Base-by-base conservation (phyloP, 2,113 vertebrate genomes). In the Cyprinodon variegatus region DNA sequence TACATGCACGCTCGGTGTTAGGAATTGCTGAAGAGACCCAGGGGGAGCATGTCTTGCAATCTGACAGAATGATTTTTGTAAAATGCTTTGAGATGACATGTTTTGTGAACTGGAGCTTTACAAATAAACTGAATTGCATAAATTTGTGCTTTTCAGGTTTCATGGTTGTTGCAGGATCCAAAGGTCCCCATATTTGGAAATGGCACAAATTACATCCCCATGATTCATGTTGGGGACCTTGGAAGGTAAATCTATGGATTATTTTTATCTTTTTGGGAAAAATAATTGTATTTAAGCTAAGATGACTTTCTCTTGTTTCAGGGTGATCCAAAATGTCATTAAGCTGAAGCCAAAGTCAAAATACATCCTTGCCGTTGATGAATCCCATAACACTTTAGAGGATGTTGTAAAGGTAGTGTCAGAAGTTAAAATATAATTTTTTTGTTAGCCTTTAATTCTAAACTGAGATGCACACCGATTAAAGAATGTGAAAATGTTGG, bases 211-310 rank as follows among this genome's bases (percentile, higher is more conserved):
- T 15, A 92, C 48, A 86, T 99, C 82, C 98, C 98, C 46, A 91
- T 94, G n/a, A 96, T 99, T 88, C 97, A 99, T 38, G 67, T 99
- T 65, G 67, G 83, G 50, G 97, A 99, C 85, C 95, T 99, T 68
- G 96, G 95, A 69, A 86, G 89, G 98, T 99, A 77, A 84, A 39
- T 65, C 48, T 62, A 4, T 68, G 37, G 4, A 12, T 40, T 9
- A 4, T 17, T 17, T 3, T 53, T 53, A 17, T 20, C 8, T n/a
- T 8, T n/a, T 57, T 57, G 20, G 7, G 17, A 9, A 1, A 40
- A 4, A 70, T 65, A 20, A 50, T 65, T 43, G 3, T 4, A 64
- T 37, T 9, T 72, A 2, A 57, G 3, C 11, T 76, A 38, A 68
- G 78, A 38, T 71, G 13, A 41, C 40, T 71, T n/a, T 85, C 15